Base-by-base conservation (phyloP, 37 sponge, comb jelly and placozoan species). In the Ephydatia muelleri region DNA sequence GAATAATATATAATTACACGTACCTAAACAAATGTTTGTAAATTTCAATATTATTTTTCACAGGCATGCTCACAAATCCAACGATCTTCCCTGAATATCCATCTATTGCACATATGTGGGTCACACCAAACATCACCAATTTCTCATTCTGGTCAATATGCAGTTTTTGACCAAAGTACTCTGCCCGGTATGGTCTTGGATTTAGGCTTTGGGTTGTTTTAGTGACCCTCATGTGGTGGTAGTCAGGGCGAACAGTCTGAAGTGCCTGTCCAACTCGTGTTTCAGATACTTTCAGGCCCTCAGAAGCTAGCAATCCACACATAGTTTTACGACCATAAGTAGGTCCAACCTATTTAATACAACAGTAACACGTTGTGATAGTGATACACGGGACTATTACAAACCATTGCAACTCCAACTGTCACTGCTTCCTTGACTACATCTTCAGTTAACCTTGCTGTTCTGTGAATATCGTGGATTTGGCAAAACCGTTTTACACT, bases 81-180 rank as follows among this genome's bases (percentile, higher is more conserved):
- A 80, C 33, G 80, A 86, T 49, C 38, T 88, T 38, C 92, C 92
- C 84, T 91, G 88, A 32, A 78, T n/a, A n/a, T n/a, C n/a, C n/a
- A n/a, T n/a, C n/a, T n/a, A n/a, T 65, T 34, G 88, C 87, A 47
- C 77, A 68, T 11, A 91, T 64, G 77, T 91, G 88, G 3, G 88
- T 91, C 5, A 88, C 88, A 35, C 92, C 92, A 79, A 38, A 88
- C 92, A 88, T 91, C 28, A 75, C 84, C 23, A 91, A 80, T 80
- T 91, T 91, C 40, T 91, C 91, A 67, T 88, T 88, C 79, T 92
- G 92, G 39, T 92, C 92, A 31, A 91, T 79, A 37, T 91, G 92
- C 22, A 91, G 22, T 43, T 91, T 92, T 47, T 88, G 84, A 27
- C 92, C 92, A n/a, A n/a, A n/a, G n/a, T n/a, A n/a, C n/a, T n/a